Conservation (phyloP, 2,797 vertebrate genomes). For the Graptemys geographica region DNA sequence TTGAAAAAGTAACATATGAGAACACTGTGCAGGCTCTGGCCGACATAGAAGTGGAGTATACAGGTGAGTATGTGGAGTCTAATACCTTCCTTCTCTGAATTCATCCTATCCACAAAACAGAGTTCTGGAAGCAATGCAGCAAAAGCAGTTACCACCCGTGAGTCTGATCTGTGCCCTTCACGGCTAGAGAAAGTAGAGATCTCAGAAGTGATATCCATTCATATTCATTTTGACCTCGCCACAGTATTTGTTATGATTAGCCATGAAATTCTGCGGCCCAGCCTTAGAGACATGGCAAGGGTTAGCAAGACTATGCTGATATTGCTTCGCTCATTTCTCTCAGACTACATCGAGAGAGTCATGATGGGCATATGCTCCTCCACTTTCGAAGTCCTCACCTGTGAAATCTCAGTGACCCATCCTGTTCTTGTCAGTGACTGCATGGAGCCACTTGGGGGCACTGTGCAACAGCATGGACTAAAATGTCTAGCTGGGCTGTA, state of each 20-base stretch:
- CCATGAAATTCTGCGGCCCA: background rate
- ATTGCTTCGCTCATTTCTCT: background rate
- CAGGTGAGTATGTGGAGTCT: slow-evolving; percentile 77
- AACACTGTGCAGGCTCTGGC: slow-evolving; percentile 90
- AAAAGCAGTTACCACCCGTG: background rate
- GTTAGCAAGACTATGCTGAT: background rate
- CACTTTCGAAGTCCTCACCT: background rate
- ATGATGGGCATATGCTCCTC: background rate
- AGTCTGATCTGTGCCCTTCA: background rate
- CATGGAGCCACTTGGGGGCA: background rate
- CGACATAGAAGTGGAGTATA: slow-evolving; percentile 89
- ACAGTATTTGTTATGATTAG: background rate
- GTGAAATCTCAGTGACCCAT: background rate
- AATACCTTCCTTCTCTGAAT: background rate
- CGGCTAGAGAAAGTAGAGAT: background rate
- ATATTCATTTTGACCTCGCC: background rate
- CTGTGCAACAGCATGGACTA: background rate
- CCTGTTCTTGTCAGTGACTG: background rate
- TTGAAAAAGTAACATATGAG: slow-evolving; percentile 86
- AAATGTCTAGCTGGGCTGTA: accelerated
- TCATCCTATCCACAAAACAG: background rate
- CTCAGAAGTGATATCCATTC: background rate
- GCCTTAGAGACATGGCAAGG: background rate
- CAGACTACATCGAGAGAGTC: background rate
- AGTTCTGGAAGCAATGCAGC: background rate